Conservation (phyloP, 2,113 vertebrate genomes). For the Halichoeres trimaculatus region DNA sequence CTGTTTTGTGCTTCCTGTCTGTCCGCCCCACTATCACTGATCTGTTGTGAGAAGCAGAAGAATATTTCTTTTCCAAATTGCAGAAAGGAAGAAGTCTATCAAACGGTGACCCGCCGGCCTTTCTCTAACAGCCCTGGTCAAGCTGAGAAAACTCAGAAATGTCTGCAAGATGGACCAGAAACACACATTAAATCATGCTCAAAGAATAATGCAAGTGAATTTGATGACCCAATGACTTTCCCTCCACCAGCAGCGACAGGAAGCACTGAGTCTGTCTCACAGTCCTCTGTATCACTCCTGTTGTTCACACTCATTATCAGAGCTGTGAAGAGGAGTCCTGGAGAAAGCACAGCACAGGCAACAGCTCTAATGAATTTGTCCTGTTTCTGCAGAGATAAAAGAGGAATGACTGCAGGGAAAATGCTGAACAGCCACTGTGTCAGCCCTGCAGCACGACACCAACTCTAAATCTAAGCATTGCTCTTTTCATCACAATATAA, state of each 20-base stretch:
- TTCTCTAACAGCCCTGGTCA: background rate
- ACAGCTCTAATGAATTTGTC: slow-evolving; percentile 52
- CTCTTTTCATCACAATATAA: slow-evolving; percentile 63
- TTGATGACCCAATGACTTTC: background rate
- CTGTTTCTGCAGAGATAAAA: slow-evolving; percentile 60
- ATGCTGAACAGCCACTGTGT: slow-evolving; percentile 57
- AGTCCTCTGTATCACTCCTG: background rate
- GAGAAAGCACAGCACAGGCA: slow-evolving; percentile 32
- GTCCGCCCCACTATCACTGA: background rate
- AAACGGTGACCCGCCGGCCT: background rate
- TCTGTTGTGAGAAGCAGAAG: background rate
- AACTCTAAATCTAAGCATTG: slow-evolving; percentile 63
- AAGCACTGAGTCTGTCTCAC: background rate
- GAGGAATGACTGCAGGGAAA: slow-evolving; percentile 52
- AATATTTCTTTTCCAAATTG: background rate
- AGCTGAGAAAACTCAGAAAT: background rate
- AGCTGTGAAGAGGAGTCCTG: slow-evolving; percentile 3
- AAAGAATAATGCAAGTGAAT: background rate
- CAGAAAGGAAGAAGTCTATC: background rate
- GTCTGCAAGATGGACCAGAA: background rate
- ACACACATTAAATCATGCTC: background rate
- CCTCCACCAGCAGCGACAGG: background rate
- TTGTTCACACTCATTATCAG: slow-evolving; percentile 34
- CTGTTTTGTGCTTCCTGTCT: background rate
- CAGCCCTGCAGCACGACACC: slow-evolving; percentile 52